These are phyloP conservation scores for Eudyptes chrysolophus DNA, from an alignment of 2,113 vertebrate species.

Conservation along the genomic window DNA sequence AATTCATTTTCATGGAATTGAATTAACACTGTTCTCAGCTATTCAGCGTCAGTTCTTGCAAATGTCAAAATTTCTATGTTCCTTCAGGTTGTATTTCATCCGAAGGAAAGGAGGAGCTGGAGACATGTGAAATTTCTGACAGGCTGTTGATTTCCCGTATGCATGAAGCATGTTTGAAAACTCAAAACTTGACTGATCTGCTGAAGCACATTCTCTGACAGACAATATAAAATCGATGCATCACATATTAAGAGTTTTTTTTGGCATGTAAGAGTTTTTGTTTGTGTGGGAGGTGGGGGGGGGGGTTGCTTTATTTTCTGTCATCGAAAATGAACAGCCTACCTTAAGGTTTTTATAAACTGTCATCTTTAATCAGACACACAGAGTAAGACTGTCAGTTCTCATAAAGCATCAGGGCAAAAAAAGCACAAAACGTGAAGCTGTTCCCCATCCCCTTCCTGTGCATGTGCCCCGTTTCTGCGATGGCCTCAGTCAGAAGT, in stretches of 20 bases:
- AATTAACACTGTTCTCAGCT: background rate
- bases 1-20: background rate
- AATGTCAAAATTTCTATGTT: constrained; percentile 11
- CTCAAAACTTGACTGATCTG: constrained; percentile 61
- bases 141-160: constrained; percentile 63
- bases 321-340: constrained; percentile 67
- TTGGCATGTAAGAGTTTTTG: background rate
- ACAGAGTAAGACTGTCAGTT: constrained; percentile 44
- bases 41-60: background rate
- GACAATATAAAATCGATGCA: constrained; percentile 53
- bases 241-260: constrained; percentile 4
- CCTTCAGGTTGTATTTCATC: constrained; percentile 1
- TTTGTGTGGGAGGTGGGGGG: background rate
- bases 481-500: background rate
- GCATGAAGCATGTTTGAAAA: constrained; percentile 70
- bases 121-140: constrained; percentile 59
- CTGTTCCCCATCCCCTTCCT: background rate
- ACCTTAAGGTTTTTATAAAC: constrained; percentile 70
- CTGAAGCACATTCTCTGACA: constrained; percentile 51
- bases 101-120: constrained; percentile 7
- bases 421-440: background rate
- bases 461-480: background rate
- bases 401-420: constrained; percentile 2
- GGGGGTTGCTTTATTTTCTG: constrained; percentile 27
- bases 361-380: constrained; percentile 72